Evolutionary conservation across 2,797 vertebrate species (phyloP), one percentile per base, ranked within the genome.

Genomic region (Sciurus carolinensis): DNA sequence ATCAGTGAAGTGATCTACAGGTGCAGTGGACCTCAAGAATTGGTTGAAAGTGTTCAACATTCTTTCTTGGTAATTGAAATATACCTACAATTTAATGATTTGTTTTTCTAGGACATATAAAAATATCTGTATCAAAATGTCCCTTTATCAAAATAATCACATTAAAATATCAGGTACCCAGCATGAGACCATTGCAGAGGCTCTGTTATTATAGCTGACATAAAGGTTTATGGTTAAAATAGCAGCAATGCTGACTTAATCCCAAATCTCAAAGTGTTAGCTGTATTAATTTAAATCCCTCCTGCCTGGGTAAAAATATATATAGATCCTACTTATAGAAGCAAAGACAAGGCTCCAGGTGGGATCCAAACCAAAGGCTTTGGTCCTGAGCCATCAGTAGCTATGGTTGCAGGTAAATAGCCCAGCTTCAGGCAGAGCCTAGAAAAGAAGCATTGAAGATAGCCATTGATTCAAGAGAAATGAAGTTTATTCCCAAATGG

Each of bases 21-120:
- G 50, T 66, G 13, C 11, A 80, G 36, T 9, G 7, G 52, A 30
- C 30, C 15, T 72, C 44, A 36, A 57, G 20, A n/a, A 64, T 12
- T n/a, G 33, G 1, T 30, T 59, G 50, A 93, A 80, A 84, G 26
- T 5, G 24, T 33, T 42, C 14, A 33, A 69, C 14, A 20, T 44
- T 79, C 69, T 64, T 83, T 84, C 71, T 91, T 90, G 66, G 33
- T 90, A 17, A 84, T 79, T 89, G 81, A 97, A 92, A 95, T 87
- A 42, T 20, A 93, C n/a, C 75, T 91, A 79, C 82, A 90, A 93
- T 79, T 39, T 81, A 96, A 95, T 47, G 26, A 85, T 94, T 96
- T 87, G 67, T 73, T 97, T 95, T 98, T 94, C 90, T 93, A 85
- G 81, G 92, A 14, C 83, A 87, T 52, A 87, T 94, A 80, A 96